A percentile compares a stretch with the other conserved stretches of the same genome.
Evolutionary conservation across 2,888 invertebrate species (phyloP).

Genomic region (Kuschelorhynchus macadamiae): DNA sequence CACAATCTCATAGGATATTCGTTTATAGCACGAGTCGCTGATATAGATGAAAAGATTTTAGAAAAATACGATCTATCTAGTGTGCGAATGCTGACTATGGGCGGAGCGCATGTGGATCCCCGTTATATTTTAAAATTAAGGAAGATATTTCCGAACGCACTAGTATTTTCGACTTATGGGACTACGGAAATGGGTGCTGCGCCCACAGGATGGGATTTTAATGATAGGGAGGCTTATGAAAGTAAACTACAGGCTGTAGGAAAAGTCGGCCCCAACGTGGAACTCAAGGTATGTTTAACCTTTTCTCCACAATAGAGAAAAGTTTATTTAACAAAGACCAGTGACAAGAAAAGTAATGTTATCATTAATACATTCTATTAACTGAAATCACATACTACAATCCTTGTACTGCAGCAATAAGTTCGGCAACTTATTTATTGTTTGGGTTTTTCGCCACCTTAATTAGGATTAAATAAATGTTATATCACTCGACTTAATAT

Average conservation of each 20-base stretch:
- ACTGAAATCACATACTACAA: too few relatives aligned
- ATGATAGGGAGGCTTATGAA: conserved; percentile 15
- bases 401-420: too few relatives aligned
- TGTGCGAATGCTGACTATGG: conserved; percentile 39
- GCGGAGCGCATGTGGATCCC: conserved; percentile 51
- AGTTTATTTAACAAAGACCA: too few relatives aligned
- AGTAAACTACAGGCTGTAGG: conserved; percentile 35
- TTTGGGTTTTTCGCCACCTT: too few relatives aligned
- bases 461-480: too few relatives aligned
- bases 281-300: conserved; percentile 45
- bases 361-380: too few relatives aligned
- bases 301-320: too few relatives aligned
- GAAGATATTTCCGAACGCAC: conserved; percentile 59
- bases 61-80: conserved; percentile 41
- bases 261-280: conserved; percentile 17
- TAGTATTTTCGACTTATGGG: conserved; percentile 62
- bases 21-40: conserved; percentile 45
- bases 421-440: too few relatives aligned
- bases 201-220: conserved; percentile 49
- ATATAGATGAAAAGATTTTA: conserved; percentile 22
- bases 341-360: too few relatives aligned
- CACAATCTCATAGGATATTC: conserved; percentile 38
- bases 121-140: conserved; percentile 48
- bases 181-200: conserved; percentile 66
- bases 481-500: too few relatives aligned